Evolutionary conservation across 2,113 vertebrate genomes (phyloP), one percentile per base, ranked within the genome.

Genomic region (Carassius carassius): DNA sequence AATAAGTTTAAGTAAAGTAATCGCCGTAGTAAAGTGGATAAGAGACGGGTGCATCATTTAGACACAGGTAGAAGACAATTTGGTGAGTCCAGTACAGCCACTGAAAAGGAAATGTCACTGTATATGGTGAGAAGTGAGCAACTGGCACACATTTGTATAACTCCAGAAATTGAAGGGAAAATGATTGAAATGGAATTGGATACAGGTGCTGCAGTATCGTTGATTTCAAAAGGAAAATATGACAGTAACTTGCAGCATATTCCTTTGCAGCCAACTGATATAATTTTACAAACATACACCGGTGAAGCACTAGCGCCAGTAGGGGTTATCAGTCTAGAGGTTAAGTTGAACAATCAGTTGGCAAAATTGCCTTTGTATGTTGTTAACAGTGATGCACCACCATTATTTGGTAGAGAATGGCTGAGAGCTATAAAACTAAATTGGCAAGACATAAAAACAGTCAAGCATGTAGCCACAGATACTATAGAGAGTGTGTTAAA

Each of bases 341-440:
- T 70, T 5, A 70, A 70, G 8, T 70, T 70, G 3, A 70, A 70
- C 9, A 70, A 70, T 44, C 70, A 73, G 5, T 47, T 4, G 6
- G 41, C 70, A 14, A 8, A 5, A 37, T 41, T 70, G 29, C 67
- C 67, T n/a, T n/a, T n/a, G 65, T 69, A 69, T 35, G 32, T 70
- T 17, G 17, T 70, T 35, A 70, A 70, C 32, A 19, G 67, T 37
- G 67, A 70, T 37, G 32, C 17, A 17, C 67, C 17, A 70, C 67
- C 17, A 41, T 70, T 70, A 70, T 70, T 70, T 70, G 67, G 67
- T 70, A 21, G 32, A 70, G 35, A 41, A 70, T 70, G 67, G 16
- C 35, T 70, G 32, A 41, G 67, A 70, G 3, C 67, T 19, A 41
- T 41, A 70, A 70, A 41, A 21, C 67, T 41, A 8, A 70, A 41